Conservation (phyloP, 2,797 vertebrate species). For the Aulostomus chinensis region DNA sequence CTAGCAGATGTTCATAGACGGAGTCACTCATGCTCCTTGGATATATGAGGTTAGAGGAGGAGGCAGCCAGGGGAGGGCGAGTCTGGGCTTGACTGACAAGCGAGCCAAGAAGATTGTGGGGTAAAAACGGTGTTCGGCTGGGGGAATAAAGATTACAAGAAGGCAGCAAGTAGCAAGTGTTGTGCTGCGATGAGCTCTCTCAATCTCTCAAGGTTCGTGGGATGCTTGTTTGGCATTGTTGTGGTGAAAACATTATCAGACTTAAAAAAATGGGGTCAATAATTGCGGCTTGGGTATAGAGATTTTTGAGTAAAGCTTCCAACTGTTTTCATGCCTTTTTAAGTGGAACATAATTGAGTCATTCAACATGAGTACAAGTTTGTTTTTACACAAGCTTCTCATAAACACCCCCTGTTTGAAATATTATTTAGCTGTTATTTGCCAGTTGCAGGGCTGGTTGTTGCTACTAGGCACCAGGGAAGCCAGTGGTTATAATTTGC, state of each 20-base stretch:
- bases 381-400: too few species aligned
- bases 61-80: constrained; percentile 38
- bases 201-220: constrained; percentile 4
- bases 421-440: background rate
- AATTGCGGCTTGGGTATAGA: background rate
- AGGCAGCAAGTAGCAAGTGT: background rate
- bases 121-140: constrained; percentile 2
- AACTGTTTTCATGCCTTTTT: background rate
- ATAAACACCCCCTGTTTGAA: background rate
- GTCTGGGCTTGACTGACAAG: constrained; percentile 56
- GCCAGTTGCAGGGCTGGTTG: background rate
- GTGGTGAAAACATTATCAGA: background rate
- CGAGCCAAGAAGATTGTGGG: constrained; percentile 34
- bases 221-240: background rate
- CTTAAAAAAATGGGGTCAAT: background rate
- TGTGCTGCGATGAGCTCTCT: background rate
- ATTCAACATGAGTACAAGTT: too few species aligned
- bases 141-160: background rate
- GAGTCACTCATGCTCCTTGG: constrained; percentile 16
- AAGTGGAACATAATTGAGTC: background rate
- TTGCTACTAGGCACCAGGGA: constrained; percentile 4
- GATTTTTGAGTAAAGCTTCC: background rate
- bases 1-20: constrained; percentile 57
- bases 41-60: background rate
- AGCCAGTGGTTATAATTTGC: constrained; percentile 20